Base-by-base conservation (phyloP, 2,113 vertebrate genomes). In the Tautogolabrus adspersus region DNA sequence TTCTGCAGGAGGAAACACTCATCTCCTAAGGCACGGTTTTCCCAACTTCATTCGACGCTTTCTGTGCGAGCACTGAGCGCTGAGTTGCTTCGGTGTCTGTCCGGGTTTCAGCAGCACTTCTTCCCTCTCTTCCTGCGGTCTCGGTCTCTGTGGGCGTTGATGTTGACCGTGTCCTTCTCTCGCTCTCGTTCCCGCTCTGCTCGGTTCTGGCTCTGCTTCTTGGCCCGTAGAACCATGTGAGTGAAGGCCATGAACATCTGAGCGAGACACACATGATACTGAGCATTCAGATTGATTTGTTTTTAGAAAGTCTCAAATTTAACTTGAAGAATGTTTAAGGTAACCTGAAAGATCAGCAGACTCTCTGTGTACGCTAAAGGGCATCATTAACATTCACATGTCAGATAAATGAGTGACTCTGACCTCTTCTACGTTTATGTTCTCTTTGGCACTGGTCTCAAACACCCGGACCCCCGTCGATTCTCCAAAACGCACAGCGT, bases 181-280 rank as follows among this genome's bases (percentile, higher is more conserved):
- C 91, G 84, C n/a, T 94, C 93, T 0, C 94, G 74, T 7, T 95
- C 94, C 62, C 85, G 21, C 88, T 95, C 91, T 0, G 93, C 90
- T 60, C 94, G 57, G 87, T 79, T 89, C 93, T 93, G 91, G 83
- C 94, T 94, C 90, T 94, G 92, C 75, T 95, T 95, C 92, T 96
- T 96, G 71, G 90, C 91, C 30, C 91, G 85, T 3, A 96, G 94
- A 8, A 96, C 95, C 94, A 96, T 94, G 87, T 87, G 90, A 2
- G 95, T 95, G 79, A 96, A 95, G 0, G 94, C 93, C 84, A 95
- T 95, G 87, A 96, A 96, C 95, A 96, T 96, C 96, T 96, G 86
- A 12, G 49, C 10, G 10, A n/a, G 52, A 37, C 46, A 21, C 10
- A n/a, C 13, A 22, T 16, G 1, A 7, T 6, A 57, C 10, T 4